Base-by-base conservation (phyloP, 2,888 invertebrate species). In the Torymus texanus region DNA sequence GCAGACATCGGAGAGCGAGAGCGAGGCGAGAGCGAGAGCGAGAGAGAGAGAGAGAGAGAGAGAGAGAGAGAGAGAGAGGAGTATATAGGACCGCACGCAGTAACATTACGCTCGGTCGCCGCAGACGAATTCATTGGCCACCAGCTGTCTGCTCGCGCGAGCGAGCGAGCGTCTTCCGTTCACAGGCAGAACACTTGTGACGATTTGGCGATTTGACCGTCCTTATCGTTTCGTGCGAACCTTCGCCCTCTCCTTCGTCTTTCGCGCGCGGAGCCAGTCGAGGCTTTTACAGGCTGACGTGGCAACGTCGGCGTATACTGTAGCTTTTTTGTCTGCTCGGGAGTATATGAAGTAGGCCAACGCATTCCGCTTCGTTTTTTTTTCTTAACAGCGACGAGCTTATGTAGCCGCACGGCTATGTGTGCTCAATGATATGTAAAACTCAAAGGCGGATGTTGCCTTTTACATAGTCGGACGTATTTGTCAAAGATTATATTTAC, bases 71-170 rank as follows among this genome's bases (percentile, higher is more conserved):
- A n/a, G 63, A 14, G 58, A 70, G 70, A 70, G 59, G 59, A 16
- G n/a, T 81, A 83, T 81, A 84, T 85, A 87, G 87, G 86, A 88
- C 86, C 86, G 87, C 86, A 88, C 87, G 87, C 88, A 88, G 86
- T 88, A 88, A 87, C 85, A 88, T 88, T 88, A 88, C 86, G 85
- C 84, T 66, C 65, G 50, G 61, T 63, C 70, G 77, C 85, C 87
- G 86, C 88, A 88, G 88, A 87, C 88, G 86, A 88, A 88, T 88
- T 88, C 87, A 88, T 88, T 88, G 87, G 84, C 84, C 83, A 68
- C 62, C 78, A 78, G 78, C 73, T 68, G 78, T 68, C 56, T 14
- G 84, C 84, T 82, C 83, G 83, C 84, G 41, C 41, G 41, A 41
- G 41, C 41, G 41, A 41, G 41, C 84, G 84, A 83, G 85, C 85